phyloP scores from a whole-genome alignment of 2,797 vertebrate species.

The Poeciliopsis infans region DNA sequence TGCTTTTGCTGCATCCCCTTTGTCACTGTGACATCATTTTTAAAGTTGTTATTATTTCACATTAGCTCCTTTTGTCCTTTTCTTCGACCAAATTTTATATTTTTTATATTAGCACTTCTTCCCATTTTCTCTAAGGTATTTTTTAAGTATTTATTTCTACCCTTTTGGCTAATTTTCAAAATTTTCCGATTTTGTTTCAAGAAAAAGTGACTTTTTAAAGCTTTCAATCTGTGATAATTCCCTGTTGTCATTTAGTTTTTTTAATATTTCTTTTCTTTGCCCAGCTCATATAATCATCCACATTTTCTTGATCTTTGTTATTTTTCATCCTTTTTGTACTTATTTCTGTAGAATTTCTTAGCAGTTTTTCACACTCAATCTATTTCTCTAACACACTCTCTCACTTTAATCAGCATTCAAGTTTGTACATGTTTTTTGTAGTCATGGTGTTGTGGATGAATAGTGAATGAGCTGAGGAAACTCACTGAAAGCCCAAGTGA shows the following conservation, averaged over 20 bases:
- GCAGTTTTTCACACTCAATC: not conserved
- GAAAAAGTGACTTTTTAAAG: not conserved
- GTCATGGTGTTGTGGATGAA: slow-evolving; percentile 50
- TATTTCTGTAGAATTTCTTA: not conserved
- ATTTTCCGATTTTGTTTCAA: not conserved
- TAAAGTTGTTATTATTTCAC: not conserved
- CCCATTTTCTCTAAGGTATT: not conserved
- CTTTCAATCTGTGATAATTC: not conserved
- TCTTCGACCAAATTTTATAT: not conserved
- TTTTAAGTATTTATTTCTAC: not conserved
- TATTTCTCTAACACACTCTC: not conserved
- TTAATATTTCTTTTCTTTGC: not conserved
- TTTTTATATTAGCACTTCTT: not conserved
- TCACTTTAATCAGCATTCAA: slow-evolving; percentile 2
- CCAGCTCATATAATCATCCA: not conserved
- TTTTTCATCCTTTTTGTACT: not conserved
- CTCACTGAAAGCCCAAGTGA: slow-evolving; percentile 36
- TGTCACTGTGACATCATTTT: not conserved
- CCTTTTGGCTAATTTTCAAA: not conserved
- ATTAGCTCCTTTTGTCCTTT: not conserved
- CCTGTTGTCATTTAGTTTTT: not conserved
- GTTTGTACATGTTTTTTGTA: slow-evolving; percentile 27
- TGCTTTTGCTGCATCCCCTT: slow-evolving; percentile 15
- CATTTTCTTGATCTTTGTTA: not conserved
- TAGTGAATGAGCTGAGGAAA: slow-evolving; percentile 54